Conservation (phyloP, 2,113 vertebrate genomes). For the Symphodus melops region DNA sequence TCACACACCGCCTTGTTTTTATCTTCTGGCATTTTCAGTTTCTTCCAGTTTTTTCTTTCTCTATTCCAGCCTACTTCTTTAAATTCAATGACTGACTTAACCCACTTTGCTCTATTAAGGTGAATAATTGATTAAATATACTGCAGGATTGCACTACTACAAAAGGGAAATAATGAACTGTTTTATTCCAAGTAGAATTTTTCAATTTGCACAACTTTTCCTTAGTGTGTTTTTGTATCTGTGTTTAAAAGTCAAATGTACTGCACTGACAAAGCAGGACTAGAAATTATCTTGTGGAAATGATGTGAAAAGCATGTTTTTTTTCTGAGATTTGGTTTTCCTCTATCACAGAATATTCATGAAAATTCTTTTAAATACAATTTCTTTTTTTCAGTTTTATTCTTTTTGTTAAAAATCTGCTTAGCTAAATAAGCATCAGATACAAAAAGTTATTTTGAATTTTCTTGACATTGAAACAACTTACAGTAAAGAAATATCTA, state of each 20-base stretch:
- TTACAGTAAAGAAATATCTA: no score
- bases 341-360: no score
- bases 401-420: no score
- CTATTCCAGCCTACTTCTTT: not conserved
- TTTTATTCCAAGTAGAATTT: not conserved
- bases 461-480: no score
- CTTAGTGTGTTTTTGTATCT: not conserved
- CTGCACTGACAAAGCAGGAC: not conserved
- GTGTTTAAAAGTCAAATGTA: not conserved
- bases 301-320: no score
- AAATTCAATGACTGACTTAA: conserved; percentile 12
- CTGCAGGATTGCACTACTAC: not conserved
- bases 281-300: not conserved
- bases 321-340: no score
- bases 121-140: conserved; percentile 18
- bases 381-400: no score
- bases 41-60: not conserved
- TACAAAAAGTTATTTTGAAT: no score
- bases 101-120: not conserved
- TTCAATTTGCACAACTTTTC: no score
- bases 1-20: not conserved
- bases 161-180: conserved; percentile 12
- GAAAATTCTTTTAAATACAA: no score
- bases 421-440: no score
- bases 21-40: not conserved